These are phyloP conservation scores for Hydrochoerus hydrochaeris DNA, from an alignment of 2,113 vertebrate genomes.

Conservation along the genomic window DNA sequence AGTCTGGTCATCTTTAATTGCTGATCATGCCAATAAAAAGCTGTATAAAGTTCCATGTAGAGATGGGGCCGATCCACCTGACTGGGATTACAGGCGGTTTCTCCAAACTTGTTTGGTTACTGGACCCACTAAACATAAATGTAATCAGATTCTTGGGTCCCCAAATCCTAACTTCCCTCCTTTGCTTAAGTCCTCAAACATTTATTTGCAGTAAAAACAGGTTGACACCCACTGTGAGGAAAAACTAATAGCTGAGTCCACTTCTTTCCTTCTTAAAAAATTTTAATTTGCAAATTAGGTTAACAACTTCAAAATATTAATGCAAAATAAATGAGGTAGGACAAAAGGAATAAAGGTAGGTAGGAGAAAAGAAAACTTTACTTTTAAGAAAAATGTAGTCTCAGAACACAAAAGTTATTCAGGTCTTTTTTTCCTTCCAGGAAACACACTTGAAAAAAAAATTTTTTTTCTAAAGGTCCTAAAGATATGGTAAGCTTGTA, in stretches of 20 bases:
- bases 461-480: not conserved
- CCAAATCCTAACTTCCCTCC: not conserved
- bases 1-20: not conserved
- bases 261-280: not conserved
- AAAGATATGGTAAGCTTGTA: not conserved
- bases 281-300: not conserved
- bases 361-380: not conserved
- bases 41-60: not conserved
- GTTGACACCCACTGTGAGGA: not conserved
- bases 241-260: not conserved
- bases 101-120: not conserved
- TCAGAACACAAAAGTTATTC: not conserved
- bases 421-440: not conserved
- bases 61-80: not conserved
- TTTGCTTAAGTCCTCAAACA: not conserved
- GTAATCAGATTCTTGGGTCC: not conserved
- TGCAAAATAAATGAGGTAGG: not conserved
- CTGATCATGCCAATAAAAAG: not conserved
- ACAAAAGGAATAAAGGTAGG: not conserved
- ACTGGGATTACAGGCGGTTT: not conserved
- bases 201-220: not conserved
- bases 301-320: not conserved
- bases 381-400: not conserved
- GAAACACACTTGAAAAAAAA: not conserved
- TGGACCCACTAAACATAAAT: not conserved